Percentiles rank a stretch among this genome's conserved stretches.
Conservation (phyloP, 1,140 invertebrate species). For the Drosophila lacertosa region DNA sequence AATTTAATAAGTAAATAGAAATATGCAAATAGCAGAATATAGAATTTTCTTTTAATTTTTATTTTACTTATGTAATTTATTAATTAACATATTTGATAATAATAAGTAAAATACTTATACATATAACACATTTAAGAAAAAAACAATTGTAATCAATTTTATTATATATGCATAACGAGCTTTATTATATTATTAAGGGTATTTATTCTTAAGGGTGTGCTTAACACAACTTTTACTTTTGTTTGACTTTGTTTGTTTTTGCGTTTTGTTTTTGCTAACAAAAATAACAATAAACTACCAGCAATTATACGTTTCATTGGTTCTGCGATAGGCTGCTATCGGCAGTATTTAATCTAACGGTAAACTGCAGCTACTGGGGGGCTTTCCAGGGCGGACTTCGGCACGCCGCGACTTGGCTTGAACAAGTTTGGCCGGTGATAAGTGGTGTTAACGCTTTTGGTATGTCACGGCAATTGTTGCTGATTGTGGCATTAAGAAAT, state of each 20-base stretch:
- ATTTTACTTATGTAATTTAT: too few relatives aligned
- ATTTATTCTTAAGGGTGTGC: background rate
- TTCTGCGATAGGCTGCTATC: slow-evolving; percentile 26
- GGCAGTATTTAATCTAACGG: slow-evolving; percentile 28
- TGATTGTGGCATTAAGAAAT: slow-evolving; percentile 43
- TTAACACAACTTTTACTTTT: background rate
- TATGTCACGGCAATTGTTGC: slow-evolving; percentile 27
- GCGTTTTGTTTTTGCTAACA: background rate
- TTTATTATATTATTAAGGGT: background rate
- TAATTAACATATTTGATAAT: too few relatives aligned
- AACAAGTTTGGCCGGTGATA: slow-evolving; percentile 12
- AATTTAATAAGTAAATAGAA: background rate
- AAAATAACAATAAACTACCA: slow-evolving; percentile 12
- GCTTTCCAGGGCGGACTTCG: slow-evolving; percentile 24
- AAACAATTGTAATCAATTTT: too few relatives aligned
- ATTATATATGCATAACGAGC: too few relatives aligned
- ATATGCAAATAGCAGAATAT: too few relatives aligned
- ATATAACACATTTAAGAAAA: too few relatives aligned
- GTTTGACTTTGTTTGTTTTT: slow-evolving; percentile 31
- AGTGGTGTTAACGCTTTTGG: slow-evolving; percentile 8
- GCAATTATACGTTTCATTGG: slow-evolving; percentile 16
- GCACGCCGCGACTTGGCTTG: too few relatives aligned
- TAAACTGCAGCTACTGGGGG: slow-evolving; percentile 28
- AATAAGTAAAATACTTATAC: too few relatives aligned
- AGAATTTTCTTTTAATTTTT: too few relatives aligned